These are phyloP conservation scores for Melanotaenia pygmaea DNA, from an alignment of 2,797 vertebrate species.

Conservation along the genomic window DNA sequence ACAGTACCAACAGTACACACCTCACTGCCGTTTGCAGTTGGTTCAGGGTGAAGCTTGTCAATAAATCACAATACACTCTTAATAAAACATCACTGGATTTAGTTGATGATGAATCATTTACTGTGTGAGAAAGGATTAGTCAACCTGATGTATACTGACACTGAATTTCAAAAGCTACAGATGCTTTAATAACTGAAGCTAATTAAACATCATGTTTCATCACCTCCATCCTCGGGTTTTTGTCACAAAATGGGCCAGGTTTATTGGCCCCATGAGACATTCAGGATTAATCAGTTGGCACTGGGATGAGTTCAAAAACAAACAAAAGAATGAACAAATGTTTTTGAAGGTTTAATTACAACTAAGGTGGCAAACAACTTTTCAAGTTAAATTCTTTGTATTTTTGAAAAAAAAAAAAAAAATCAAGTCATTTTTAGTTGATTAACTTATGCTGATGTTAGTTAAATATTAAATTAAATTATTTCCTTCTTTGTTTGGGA, in stretches of 20 bases:
- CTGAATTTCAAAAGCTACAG: constrained; percentile 47
- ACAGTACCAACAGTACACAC: not conserved
- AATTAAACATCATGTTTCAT: constrained; percentile 72
- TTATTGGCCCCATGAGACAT: constrained; percentile 20
- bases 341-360: constrained; percentile 87
- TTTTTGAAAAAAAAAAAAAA: not conserved
- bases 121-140: not conserved
- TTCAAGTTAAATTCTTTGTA: constrained; percentile 50
- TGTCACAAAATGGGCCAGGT: constrained; percentile 1
- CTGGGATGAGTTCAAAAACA: constrained; percentile 9
- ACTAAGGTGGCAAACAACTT: constrained; percentile 89
- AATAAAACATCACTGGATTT: constrained; percentile 21
- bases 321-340: constrained; percentile 16
- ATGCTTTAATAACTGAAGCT: constrained; percentile 68
- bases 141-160: not conserved
- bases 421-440: not conserved
- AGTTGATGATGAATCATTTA: constrained; percentile 34
- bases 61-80: constrained; percentile 33
- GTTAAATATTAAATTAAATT: not conserved
- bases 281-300: constrained; percentile 4
- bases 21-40: not conserved
- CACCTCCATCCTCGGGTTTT: constrained; percentile 34
- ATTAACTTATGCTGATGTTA: not conserved
- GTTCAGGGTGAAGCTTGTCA: constrained; percentile 18
- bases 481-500: not conserved